These are phyloP conservation scores for Trilocha varians DNA, from an alignment of 2,888 invertebrate genomes.

Conservation along the genomic window DNA sequence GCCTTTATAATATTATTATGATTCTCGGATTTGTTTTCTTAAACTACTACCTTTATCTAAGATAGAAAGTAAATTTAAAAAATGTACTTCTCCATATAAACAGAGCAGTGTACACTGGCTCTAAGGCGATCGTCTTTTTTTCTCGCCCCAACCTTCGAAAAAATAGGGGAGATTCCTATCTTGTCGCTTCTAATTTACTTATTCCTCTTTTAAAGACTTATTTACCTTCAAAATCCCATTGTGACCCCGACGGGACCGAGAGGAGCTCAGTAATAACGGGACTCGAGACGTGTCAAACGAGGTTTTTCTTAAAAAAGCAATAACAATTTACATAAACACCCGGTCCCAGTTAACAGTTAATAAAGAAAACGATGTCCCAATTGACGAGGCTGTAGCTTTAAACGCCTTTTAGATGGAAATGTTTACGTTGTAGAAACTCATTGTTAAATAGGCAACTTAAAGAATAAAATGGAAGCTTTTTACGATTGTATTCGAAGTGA, in stretches of 20 bases:
- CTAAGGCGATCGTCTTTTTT: constrained; percentile 67
- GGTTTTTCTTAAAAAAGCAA: constrained; percentile 69
- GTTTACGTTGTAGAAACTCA: constrained; percentile 51
- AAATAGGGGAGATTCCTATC: constrained; percentile 84
- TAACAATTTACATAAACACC: constrained; percentile 73
- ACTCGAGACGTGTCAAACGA: constrained; percentile 66
- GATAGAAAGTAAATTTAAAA: constrained; percentile 1
- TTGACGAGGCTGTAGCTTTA: constrained; percentile 54
- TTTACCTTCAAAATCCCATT: constrained; percentile 78
- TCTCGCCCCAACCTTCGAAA: constrained; percentile 58
- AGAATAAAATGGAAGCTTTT: background rate
- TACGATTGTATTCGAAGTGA: background rate
- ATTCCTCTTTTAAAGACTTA: constrained; percentile 82
- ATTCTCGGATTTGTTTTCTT: no score
- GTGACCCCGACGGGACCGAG: constrained; percentile 57
- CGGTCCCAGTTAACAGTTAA: constrained; percentile 71
- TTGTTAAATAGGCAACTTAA: constrained; percentile 49
- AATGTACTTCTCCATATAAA: constrained; percentile 33
- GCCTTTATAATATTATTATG: no score
- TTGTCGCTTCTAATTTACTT: constrained; percentile 86
- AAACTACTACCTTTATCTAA: no score
- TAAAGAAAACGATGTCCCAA: constrained; percentile 68
- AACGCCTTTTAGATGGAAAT: constrained; percentile 65
- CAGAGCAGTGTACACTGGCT: constrained; percentile 31
- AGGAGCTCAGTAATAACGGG: constrained; percentile 55